phyloP scores from a whole-genome alignment of 2,888 invertebrate genomes.

The Amphipyra tragopoginis region DNA sequence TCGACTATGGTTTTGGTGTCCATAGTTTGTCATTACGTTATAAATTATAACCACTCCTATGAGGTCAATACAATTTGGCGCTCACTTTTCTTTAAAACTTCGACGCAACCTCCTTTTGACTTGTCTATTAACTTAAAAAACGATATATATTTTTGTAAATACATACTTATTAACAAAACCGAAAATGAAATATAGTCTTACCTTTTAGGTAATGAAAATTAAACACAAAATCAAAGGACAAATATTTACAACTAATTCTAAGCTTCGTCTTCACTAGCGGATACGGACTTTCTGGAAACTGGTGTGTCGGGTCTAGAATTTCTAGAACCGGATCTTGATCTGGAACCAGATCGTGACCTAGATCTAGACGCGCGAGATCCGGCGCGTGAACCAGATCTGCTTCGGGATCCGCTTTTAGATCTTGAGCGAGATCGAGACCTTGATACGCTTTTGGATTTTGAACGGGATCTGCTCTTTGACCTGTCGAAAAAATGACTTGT shows the following conservation, averaged over 20 bases:
- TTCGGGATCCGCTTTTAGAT: constrained; percentile 54
- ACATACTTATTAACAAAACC: constrained; percentile 22
- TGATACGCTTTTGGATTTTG: constrained; percentile 66
- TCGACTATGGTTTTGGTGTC: too few species aligned
- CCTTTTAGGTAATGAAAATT: constrained; percentile 46
- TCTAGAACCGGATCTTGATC: constrained; percentile 82
- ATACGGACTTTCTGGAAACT: constrained; percentile 90
- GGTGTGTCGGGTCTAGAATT: constrained; percentile 88
- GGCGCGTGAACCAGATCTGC: constrained; percentile 68
- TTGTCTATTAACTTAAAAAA: constrained; percentile 9
- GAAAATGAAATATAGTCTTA: constrained; percentile 29
- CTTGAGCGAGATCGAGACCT: constrained; percentile 74
- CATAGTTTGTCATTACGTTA: too few species aligned
- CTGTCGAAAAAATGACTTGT: constrained; percentile 29
- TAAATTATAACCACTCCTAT: too few species aligned
- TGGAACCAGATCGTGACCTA: constrained; percentile 79
- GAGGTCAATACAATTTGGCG: too few species aligned
- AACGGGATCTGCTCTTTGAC: constrained; percentile 65
- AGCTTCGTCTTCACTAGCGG: constrained; percentile 89
- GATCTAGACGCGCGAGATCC: constrained; percentile 81
- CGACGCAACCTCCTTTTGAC: background rate
- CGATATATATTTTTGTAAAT: constrained; percentile 19
- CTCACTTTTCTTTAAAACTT: background rate
- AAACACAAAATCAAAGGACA: constrained; percentile 35
- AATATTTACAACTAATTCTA: constrained; percentile 66